Evolutionary conservation across 2,888 invertebrate genomes (phyloP), one percentile per base, ranked within the genome.

Genomic region (Sarcophaga rosellei): DNA sequence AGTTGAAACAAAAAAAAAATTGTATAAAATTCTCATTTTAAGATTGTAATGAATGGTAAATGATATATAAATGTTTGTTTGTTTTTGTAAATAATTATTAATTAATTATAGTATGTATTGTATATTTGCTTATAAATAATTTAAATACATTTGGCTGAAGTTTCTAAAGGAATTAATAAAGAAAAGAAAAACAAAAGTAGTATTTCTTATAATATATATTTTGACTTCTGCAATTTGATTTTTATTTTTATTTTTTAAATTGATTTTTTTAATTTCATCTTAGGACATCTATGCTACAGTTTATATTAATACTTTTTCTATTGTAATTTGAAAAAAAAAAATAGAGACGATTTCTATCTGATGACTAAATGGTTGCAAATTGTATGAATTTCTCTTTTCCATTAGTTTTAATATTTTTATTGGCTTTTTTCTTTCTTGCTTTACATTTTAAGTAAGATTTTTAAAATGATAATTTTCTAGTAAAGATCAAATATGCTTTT

Each of bases 71-170:
- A 61, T 61, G 8, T 61, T 61, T 61, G 8, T 61, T n/a, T 61
- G 21, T 61, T n/a, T 45, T 75, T 59, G 4, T n/a, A 69, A 73
- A 69, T 45, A 45, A 69, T 44, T 63, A 53, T 74, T 69, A 77
- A 82, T 25, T 57, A 75, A 69, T 53, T 78, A 57, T 74, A 81
- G 45, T 61, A 69, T 21, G 45, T 61, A 69, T 21, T 82, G 20
- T 21, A 61, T 72, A 82, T 72, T 81, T 74, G 35, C 63, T 86
- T 57, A 69, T 77, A 77, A 15, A 81, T 70, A 79, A 72, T 79
- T 78, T 77, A 83, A 80, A 86, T 80, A 82, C 70, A 84, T 86
- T 86, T 86, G 83, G 83, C 86, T 78, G 83, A 74, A 81, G 44
- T 74, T 70, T 77, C 57, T 73, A 73, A 78, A 74, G 75, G 17